phyloP scores from a whole-genome alignment of 2,888 invertebrate species.

The Melanotus villosus region DNA sequence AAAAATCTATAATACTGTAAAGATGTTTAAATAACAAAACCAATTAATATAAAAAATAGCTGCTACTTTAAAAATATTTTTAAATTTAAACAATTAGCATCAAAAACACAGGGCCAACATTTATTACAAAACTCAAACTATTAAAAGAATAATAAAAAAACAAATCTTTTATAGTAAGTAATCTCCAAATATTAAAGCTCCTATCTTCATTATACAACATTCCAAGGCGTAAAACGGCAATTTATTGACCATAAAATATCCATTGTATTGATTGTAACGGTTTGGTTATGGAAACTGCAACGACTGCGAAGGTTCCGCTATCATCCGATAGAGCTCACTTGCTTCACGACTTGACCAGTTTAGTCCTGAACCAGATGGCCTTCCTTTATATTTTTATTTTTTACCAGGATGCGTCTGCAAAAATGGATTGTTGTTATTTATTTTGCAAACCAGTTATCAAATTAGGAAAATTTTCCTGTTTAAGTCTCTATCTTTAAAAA shows the following conservation, averaged over 20 bases:
- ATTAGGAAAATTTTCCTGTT: too few species aligned
- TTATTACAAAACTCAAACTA: too few species aligned
- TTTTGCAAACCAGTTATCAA: too few species aligned
- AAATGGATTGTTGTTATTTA: neutral
- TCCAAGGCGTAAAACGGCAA: slow-evolving; percentile 61
- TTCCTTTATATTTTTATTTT: too few species aligned
- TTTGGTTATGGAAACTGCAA: slow-evolving; percentile 58
- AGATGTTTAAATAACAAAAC: too few species aligned
- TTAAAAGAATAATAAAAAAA: too few species aligned
- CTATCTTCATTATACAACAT: slow-evolving; percentile 64
- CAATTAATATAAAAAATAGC: too few species aligned
- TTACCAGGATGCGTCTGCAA: neutral
- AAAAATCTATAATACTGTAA: too few species aligned
- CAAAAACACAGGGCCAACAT: too few species aligned
- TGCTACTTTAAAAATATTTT: too few species aligned
- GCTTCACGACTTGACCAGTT: slow-evolving; percentile 31
- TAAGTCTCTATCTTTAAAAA: too few species aligned
- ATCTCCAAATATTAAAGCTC: slow-evolving; percentile 21
- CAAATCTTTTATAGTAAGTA: neutral
- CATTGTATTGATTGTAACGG: slow-evolving; percentile 69
- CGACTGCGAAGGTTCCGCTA: slow-evolving; percentile 54
- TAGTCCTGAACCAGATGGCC: neutral
- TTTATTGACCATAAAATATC: slow-evolving; percentile 69
- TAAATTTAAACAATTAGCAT: too few species aligned
- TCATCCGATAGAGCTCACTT: slow-evolving; percentile 57